Percentiles rank a stretch among this genome's conserved stretches.
Evolutionary conservation across 2,888 invertebrate genomes (phyloP).

Genomic region (Elegia similella): DNA sequence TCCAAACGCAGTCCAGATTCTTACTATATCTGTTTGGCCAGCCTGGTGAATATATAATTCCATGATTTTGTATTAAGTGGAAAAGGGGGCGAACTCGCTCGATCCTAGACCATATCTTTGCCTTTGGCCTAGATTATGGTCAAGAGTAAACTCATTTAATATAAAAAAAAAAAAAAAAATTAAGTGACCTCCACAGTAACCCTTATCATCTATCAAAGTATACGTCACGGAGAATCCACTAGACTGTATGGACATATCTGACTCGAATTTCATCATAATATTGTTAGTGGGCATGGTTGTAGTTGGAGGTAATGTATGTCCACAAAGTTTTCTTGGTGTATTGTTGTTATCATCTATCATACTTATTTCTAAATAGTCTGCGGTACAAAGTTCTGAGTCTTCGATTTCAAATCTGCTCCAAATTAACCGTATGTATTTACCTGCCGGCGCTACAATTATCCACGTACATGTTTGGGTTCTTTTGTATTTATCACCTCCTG

Average conservation of each 20-base stretch:
- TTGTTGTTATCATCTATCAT: conserved; percentile 80
- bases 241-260: conserved; percentile 68
- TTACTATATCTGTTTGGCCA: conserved; percentile 88
- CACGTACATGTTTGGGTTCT: conserved; percentile 85
- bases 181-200: conserved; percentile 87
- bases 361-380: conserved; percentile 87
- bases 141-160: too few relatives aligned
- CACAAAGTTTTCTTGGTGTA: conserved; percentile 85
- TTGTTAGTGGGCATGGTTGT: conserved; percentile 85
- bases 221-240: conserved; percentile 90
- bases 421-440: conserved; percentile 85
- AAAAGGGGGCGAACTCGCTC: too few relatives aligned
- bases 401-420: conserved; percentile 89
- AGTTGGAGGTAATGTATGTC: conserved; percentile 83
- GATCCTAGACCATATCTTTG: too few relatives aligned
- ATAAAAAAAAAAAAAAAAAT: too few relatives aligned
- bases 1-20: conserved; percentile 90
- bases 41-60: conserved; percentile 88
- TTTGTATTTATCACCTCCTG: conserved; percentile 46
- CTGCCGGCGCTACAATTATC: conserved; percentile 87
- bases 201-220: conserved; percentile 62
- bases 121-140: too few relatives aligned
- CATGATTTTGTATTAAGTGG: conserved; percentile 84
- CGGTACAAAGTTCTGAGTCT: conserved; percentile 74
- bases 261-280: conserved; percentile 85